These are phyloP conservation scores for Capreolus pygargus DNA, from an alignment of 2,113 vertebrate species.

Conservation along the genomic window DNA sequence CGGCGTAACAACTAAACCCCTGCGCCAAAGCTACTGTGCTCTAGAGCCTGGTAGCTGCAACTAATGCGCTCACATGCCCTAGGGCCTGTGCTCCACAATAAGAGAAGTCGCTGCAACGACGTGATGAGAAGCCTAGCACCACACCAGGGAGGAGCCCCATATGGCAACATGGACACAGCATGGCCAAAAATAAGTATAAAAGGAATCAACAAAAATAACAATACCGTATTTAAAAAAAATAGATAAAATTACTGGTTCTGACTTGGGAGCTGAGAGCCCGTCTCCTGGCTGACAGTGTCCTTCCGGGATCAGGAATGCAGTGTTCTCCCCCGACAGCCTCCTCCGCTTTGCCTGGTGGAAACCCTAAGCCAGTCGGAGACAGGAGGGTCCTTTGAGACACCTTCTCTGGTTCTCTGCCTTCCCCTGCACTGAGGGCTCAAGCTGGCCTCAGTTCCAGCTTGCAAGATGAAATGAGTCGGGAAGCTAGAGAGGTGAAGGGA, in stretches of 20 bases:
- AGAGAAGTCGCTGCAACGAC: background rate
- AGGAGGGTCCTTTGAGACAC: background rate
- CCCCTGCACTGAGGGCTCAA: background rate
- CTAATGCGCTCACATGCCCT: accelerated
- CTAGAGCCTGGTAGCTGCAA: background rate
- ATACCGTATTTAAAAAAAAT: background rate
- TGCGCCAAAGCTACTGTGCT: background rate
- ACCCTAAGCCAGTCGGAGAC: background rate
- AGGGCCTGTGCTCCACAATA: background rate
- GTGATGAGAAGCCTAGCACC: background rate
- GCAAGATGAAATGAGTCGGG: background rate
- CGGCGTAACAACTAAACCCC: background rate
- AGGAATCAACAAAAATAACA: background rate
- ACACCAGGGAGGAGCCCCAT: background rate
- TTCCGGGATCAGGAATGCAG: background rate
- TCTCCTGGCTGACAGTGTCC: no score
- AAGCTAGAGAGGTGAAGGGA: background rate
- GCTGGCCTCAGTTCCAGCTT: background rate
- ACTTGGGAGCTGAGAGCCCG: background rate
- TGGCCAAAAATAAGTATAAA: background rate
- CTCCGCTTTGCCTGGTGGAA: background rate
- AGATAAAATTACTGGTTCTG: background rate
- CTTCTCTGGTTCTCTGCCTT: background rate
- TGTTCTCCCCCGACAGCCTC: background rate
- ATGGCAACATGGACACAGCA: background rate